Conservation (phyloP, 2,797 vertebrate genomes). For the Myotis pilosus region DNA sequence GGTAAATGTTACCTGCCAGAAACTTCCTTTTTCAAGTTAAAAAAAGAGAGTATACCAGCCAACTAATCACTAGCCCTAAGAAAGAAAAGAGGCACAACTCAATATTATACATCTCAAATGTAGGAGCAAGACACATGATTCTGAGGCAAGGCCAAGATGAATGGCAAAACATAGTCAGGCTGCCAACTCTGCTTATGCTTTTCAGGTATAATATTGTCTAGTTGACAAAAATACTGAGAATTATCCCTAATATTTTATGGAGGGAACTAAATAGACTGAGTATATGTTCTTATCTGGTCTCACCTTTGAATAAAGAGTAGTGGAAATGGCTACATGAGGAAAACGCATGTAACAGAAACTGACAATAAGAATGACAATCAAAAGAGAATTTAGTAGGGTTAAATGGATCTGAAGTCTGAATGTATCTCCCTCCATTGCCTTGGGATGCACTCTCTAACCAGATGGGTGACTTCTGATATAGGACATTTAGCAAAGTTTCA, state of each 20-base stretch:
- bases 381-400: neutral
- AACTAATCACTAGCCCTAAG: neutral
- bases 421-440: neutral
- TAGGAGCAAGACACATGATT: neutral
- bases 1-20: neutral
- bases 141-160: neutral
- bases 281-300: neutral
- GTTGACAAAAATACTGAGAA: neutral
- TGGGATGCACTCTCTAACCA: neutral
- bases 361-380: neutral
- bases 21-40: neutral
- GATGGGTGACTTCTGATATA: neutral
- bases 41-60: neutral
- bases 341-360: neutral
- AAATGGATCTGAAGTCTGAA: neutral
- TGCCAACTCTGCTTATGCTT: neutral
- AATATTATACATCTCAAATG: neutral
- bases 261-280: neutral
- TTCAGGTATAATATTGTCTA: neutral
- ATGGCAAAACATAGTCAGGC: neutral
- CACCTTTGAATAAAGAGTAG: constrained; percentile 1
- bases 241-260: neutral
- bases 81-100: neutral
- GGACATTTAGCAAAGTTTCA: neutral
- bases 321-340: neutral